These are phyloP conservation scores for Leiothrix lutea DNA, from an alignment of 2,113 vertebrate genomes.

Conservation along the genomic window DNA sequence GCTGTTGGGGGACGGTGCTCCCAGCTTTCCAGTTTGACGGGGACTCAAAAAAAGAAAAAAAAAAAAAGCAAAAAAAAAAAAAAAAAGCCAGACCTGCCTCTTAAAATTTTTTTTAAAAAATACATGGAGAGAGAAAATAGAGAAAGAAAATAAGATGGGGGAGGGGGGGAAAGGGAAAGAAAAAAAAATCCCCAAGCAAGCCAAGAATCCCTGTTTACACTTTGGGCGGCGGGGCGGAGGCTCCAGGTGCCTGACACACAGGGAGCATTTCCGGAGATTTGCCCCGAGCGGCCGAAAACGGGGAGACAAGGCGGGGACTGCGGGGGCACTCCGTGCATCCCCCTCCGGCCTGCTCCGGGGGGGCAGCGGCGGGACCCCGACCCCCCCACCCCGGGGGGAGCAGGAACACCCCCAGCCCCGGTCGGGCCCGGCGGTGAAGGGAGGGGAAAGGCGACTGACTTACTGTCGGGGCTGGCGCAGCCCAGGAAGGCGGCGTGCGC, in stretches of 20 bases:
- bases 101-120: not conserved
- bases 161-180: accelerated
- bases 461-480: not conserved
- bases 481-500: not conserved
- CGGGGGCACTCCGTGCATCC: not conserved
- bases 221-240: not conserved
- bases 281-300: not conserved
- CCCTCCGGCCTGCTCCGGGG: not conserved
- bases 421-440: not conserved
- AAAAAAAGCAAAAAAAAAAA: no score
- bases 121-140: not conserved
- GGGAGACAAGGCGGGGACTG: not conserved
- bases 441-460: not conserved
- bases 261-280: not conserved
- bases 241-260: not conserved
- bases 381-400: not conserved
- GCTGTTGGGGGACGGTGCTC: not conserved
- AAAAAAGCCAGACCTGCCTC: no score
- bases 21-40: not conserved
- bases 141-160: not conserved
- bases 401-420: not conserved
- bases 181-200: not conserved
- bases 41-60: not conserved
- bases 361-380: not conserved
- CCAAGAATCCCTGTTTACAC: not conserved